Percentiles rank a stretch among this genome's conserved stretches.
phyloP scores from a whole-genome alignment of 2,113 vertebrate species.

The Fregetta grallaria region DNA sequence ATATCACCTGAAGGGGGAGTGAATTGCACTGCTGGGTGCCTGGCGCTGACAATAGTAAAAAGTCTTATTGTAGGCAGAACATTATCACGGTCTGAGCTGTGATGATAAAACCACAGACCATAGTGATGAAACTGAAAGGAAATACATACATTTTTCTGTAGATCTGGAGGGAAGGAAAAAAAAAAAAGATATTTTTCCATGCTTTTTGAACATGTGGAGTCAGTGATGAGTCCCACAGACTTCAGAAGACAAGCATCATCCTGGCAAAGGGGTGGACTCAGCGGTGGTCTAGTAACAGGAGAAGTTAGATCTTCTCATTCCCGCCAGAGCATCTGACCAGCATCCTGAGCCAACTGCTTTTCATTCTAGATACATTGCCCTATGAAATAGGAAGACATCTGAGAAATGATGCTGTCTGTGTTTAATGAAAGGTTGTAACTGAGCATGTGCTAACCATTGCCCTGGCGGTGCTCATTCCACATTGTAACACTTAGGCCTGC shows the following conservation, averaged over 20 bases:
- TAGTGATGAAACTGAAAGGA: neutral
- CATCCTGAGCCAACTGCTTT: neutral
- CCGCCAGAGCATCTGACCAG: neutral
- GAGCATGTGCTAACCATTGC: neutral
- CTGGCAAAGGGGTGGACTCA: neutral
- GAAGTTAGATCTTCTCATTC: neutral
- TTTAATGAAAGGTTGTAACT: neutral
- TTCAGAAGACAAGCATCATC: neutral
- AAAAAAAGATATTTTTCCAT: neutral
- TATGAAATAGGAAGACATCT: neutral
- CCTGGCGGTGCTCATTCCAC: neutral
- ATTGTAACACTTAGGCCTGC: neutral
- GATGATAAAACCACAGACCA: neutral
- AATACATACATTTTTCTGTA: neutral
- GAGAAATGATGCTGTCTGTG: neutral
- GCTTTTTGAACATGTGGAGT: neutral
- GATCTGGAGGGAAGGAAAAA: neutral
- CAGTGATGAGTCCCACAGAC: neutral
- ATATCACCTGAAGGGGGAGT: neutral
- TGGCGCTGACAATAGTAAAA: accelerated
- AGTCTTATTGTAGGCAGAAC: neutral
- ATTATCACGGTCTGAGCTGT: neutral
- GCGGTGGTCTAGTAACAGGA: neutral
- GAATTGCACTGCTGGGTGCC: neutral
- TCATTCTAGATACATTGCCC: neutral